Percentiles rank a stretch among this genome's conserved stretches.
These are phyloP conservation scores for Ceriagrion tenellum DNA, from an alignment of 2,888 invertebrate species.

Conservation along the genomic window DNA sequence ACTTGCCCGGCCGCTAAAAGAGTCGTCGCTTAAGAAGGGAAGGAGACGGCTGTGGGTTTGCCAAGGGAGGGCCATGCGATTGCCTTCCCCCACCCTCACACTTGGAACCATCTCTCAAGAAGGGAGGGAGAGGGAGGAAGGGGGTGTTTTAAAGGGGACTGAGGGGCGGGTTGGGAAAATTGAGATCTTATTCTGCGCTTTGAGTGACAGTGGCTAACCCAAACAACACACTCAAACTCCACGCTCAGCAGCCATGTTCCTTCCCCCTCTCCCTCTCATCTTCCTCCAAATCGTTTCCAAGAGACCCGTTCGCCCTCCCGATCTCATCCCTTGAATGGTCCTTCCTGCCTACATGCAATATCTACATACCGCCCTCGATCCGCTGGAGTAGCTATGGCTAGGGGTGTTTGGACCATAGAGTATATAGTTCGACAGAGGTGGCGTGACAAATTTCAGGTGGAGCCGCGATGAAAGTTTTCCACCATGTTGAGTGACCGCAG, in stretches of 20 bases:
- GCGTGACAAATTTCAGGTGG: too few species aligned
- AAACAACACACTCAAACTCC: slow-evolving; percentile 43
- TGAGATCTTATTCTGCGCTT: slow-evolving; percentile 62
- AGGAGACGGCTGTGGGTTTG: not conserved
- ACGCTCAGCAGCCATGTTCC: not conserved
- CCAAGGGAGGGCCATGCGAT: not conserved
- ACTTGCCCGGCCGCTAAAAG: slow-evolving; percentile 40
- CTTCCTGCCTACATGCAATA: too few species aligned
- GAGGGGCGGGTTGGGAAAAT: slow-evolving; percentile 6
- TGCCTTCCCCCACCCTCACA: not conserved
- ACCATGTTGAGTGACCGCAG: too few species aligned
- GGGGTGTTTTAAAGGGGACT: slow-evolving; percentile 15
- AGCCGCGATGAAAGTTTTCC: too few species aligned
- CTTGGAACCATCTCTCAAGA: too few species aligned
- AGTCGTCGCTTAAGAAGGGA: not conserved
- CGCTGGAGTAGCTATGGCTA: too few species aligned
- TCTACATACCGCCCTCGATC: too few species aligned
- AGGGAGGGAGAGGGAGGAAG: not conserved
- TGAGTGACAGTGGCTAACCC: slow-evolving; percentile 61
- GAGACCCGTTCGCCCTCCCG: not conserved
- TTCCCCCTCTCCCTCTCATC: not conserved
- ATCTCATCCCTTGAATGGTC: not conserved
- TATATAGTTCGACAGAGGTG: too few species aligned
- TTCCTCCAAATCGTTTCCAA: not conserved
- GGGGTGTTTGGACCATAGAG: too few species aligned